Conservation (phyloP, 2,888 invertebrate species). For the Drosophila birchii region DNA sequence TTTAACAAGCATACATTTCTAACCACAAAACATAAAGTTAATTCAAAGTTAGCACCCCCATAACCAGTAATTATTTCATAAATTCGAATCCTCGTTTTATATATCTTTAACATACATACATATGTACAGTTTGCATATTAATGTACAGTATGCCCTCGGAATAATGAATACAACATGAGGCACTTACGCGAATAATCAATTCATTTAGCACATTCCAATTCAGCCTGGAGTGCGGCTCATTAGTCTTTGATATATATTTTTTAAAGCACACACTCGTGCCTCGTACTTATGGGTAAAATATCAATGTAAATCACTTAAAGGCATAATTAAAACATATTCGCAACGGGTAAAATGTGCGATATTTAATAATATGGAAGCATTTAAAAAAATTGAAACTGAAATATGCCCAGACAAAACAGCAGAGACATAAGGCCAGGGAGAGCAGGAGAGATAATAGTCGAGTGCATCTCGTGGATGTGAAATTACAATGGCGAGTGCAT, state of each 20-base stretch:
- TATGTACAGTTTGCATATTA: neutral
- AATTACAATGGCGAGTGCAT: constrained; percentile 71
- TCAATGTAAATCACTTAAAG: constrained; percentile 59
- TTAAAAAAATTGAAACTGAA: constrained; percentile 24
- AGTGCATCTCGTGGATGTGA: constrained; percentile 38
- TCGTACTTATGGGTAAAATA: constrained; percentile 20
- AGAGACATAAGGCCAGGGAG: constrained; percentile 3
- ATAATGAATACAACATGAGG: constrained; percentile 4
- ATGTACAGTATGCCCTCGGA: neutral
- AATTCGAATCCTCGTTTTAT: neutral
- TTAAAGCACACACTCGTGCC: constrained; percentile 16
- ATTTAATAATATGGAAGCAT: constrained; percentile 26
- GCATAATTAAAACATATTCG: constrained; percentile 69
- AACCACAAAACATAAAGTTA: neutral
- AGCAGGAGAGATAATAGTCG: neutral
- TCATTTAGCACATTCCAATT: constrained; percentile 37
- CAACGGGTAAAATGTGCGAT: constrained; percentile 42
- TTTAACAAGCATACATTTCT: neutral
- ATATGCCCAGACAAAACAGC: neutral
- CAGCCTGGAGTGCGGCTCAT: constrained; percentile 38
- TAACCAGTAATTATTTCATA: neutral
- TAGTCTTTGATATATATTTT: constrained; percentile 35
- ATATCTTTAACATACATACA: neutral
- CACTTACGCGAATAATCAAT: constrained; percentile 35
- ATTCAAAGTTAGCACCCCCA: neutral